phyloP scores from a whole-genome alignment of 2,797 vertebrate species.

The Schizothorax lantsangensis region DNA sequence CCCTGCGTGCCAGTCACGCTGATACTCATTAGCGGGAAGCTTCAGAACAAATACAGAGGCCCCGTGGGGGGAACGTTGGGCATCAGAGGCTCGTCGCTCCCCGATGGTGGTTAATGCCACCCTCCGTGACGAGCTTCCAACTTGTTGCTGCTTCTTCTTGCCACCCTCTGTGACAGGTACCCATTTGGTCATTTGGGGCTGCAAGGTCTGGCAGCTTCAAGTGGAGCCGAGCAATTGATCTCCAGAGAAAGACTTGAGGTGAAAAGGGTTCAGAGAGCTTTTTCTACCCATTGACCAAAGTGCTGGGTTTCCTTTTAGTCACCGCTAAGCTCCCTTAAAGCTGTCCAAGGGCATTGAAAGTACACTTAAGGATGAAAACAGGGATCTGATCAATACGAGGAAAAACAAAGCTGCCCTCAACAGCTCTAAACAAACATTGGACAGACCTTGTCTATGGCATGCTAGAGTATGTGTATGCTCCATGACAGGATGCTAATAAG shows the following conservation, averaged over 20 bases:
- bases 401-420: slow-evolving; percentile 66
- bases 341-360: slow-evolving; percentile 65
- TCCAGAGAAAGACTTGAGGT: slow-evolving; percentile 43
- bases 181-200: slow-evolving; percentile 56
- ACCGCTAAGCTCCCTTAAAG: slow-evolving; percentile 39
- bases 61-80: slow-evolving; percentile 62
- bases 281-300: slow-evolving; percentile 58
- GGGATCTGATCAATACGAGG: slow-evolving; percentile 66
- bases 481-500: slow-evolving; percentile 72
- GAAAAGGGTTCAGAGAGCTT: slow-evolving; percentile 61
- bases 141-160: slow-evolving; percentile 55
- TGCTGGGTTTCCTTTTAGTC: slow-evolving; percentile 43
- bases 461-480: slow-evolving; percentile 62
- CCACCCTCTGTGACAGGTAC: slow-evolving; percentile 59
- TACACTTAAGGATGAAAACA: slow-evolving; percentile 66
- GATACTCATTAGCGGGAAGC: slow-evolving; percentile 68
- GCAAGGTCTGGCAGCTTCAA: slow-evolving; percentile 50
- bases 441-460: slow-evolving; percentile 68
- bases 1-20: slow-evolving; percentile 63
- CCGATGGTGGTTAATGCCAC: slow-evolving; percentile 61
- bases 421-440: slow-evolving; percentile 66
- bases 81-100: slow-evolving; percentile 62
- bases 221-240: slow-evolving; percentile 52
- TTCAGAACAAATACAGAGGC: slow-evolving; percentile 67
- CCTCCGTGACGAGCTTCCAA: slow-evolving; percentile 53